Conservation (phyloP, 2,888 invertebrate genomes). For the Erpobdella octoculata region DNA sequence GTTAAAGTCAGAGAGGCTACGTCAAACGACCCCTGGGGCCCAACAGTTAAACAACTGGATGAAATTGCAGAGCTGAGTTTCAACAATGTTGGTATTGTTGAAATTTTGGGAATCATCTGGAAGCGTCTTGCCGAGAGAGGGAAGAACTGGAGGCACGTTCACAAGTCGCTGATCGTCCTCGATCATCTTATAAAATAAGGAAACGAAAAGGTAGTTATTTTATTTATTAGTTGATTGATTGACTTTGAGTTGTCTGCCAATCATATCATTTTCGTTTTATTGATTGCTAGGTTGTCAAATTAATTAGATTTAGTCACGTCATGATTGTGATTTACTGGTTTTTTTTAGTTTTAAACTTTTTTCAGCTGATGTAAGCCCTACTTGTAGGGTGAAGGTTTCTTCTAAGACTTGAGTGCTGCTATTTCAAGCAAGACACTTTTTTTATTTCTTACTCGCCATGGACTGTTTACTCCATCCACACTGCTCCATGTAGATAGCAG, state of each 20-base stretch:
- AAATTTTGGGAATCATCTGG: constrained; percentile 26
- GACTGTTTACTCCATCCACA: too few relatives aligned
- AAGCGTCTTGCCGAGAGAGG: constrained; percentile 16
- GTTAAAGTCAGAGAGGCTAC: constrained; percentile 23
- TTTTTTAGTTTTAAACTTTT: too few relatives aligned
- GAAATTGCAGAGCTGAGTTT: constrained; percentile 2
- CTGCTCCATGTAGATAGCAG: too few relatives aligned
- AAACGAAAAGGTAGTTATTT: constrained; percentile 3
- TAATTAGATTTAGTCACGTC: too few relatives aligned
- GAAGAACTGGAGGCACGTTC: constrained; percentile 9
- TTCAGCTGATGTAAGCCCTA: neutral
- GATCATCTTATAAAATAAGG: constrained; percentile 22
- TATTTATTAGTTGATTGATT: neutral
- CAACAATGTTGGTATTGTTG: constrained; percentile 18
- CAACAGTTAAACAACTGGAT: constrained; percentile 14
- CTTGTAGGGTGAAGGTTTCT: neutral
- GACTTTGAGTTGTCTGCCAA: neutral
- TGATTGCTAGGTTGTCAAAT: too few relatives aligned
- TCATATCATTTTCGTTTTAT: too few relatives aligned
- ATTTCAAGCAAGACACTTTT: too few relatives aligned
- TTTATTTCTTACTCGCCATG: too few relatives aligned
- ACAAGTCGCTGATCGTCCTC: constrained; percentile 20
- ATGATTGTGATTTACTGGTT: too few relatives aligned
- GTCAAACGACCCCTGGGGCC: constrained; percentile 16
- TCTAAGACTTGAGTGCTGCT: too few relatives aligned